Percentiles rank a stretch among this genome's conserved stretches.
Conservation (phyloP, 1,140 invertebrate genomes). For the Latrodectus geometricus region DNA sequence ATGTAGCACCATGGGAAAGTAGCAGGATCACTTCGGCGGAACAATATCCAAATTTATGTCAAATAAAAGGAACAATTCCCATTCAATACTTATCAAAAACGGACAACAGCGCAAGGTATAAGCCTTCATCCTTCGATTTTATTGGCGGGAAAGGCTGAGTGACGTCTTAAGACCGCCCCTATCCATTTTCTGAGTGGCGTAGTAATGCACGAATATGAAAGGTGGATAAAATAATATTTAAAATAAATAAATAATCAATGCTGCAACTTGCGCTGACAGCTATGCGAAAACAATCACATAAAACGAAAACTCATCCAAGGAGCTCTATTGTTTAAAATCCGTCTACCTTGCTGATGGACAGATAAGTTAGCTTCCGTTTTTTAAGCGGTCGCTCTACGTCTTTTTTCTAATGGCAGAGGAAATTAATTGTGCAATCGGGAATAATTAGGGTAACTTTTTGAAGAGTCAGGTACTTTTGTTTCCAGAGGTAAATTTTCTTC, state of each 20-base stretch:
- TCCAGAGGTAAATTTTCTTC: background rate
- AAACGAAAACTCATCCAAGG: background rate
- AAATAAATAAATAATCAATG: constrained; percentile 9
- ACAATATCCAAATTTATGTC: constrained; percentile 18
- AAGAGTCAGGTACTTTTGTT: background rate
- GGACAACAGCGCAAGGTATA: constrained; percentile 24
- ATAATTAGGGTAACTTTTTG: background rate
- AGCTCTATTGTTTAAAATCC: constrained; percentile 32
- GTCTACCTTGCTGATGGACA: constrained; percentile 20
- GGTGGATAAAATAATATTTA: background rate
- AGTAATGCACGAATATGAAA: constrained; percentile 17
- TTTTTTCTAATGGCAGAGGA: background rate
- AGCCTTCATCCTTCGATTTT: constrained; percentile 25
- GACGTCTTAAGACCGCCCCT: constrained; percentile 32
- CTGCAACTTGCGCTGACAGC: constrained; percentile 33
- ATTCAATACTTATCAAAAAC: background rate
- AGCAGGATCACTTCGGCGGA: background rate
- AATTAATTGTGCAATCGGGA: background rate
- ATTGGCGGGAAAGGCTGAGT: constrained; percentile 43
- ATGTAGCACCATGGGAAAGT: too few species aligned
- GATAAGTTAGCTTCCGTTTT: constrained; percentile 39
- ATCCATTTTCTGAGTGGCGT: constrained; percentile 13
- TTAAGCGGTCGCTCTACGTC: background rate
- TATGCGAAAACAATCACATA: constrained; percentile 42
- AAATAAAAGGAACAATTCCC: constrained; percentile 28